Percentiles rank a stretch among this genome's conserved stretches.
phyloP scores from a whole-genome alignment of 2,797 vertebrate genomes.

The Anas capensis region DNA sequence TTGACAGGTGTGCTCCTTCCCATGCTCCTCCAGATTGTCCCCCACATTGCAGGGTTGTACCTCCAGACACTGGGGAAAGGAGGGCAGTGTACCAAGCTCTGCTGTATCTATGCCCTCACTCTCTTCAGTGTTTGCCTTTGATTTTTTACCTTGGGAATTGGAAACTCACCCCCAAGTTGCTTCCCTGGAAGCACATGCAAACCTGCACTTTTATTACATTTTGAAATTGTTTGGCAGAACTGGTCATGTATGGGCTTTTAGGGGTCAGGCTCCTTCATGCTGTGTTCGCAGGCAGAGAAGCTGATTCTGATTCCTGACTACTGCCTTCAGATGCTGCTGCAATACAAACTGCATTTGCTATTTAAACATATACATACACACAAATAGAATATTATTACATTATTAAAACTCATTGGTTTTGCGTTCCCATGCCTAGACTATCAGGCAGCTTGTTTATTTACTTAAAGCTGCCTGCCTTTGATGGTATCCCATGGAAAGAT shows the following conservation, averaged over 20 bases:
- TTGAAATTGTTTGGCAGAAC: neutral
- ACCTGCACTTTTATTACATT: no score
- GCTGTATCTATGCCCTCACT: neutral
- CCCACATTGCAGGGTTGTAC: fast-evolving
- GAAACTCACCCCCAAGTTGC: neutral
- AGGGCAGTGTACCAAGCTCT: fast-evolving
- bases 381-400: neutral
- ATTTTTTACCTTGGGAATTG: neutral
- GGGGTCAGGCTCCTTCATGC: neutral
- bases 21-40: neutral
- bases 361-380: neutral
- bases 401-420: neutral
- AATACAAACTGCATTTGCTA: neutral
- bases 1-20: fast-evolving
- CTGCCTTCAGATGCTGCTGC: constrained; percentile 7
- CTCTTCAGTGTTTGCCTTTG: neutral
- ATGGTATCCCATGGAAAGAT: constrained; percentile 16
- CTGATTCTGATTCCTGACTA: neutral
- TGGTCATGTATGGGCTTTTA: neutral
- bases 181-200: neutral
- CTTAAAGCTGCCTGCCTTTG: neutral
- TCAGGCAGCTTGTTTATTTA: neutral
- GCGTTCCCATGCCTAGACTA: constrained; percentile 27
- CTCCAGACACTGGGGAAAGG: neutral
- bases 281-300: neutral